Percentiles rank a stretch among this genome's conserved stretches.
These are phyloP conservation scores for Macropus fuliginosus DNA, from an alignment of 2,797 vertebrate species.

Conservation along the genomic window DNA sequence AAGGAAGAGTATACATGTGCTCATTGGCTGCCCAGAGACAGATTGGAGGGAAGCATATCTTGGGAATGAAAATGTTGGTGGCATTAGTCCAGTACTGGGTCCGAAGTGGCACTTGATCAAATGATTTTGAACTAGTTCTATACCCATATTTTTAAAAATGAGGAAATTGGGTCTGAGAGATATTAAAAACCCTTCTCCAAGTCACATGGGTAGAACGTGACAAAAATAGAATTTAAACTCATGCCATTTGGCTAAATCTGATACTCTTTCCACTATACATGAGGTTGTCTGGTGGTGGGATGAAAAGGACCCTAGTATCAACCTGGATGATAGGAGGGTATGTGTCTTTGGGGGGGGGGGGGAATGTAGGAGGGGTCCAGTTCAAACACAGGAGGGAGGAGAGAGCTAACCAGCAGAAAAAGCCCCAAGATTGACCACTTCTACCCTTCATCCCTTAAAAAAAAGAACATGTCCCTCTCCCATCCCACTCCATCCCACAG, in stretches of 20 bases:
- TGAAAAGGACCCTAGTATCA: not conserved
- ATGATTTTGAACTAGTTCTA: not conserved
- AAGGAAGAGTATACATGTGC: not conserved
- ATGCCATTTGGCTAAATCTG: not conserved
- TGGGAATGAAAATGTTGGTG: not conserved
- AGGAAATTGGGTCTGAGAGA: not conserved
- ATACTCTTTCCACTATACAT: not conserved
- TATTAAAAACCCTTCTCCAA: not conserved
- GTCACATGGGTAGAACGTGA: not conserved
- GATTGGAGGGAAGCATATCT: not conserved
- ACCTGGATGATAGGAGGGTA: not conserved
- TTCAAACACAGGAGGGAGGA: not conserved
- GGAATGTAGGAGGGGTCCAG: not conserved
- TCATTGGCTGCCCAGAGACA: not conserved
- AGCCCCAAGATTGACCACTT: not conserved
- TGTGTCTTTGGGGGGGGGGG: not conserved
- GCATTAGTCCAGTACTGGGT: fast-evolving
- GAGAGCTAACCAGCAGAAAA: not conserved
- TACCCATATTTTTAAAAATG: not conserved
- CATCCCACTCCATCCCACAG: not conserved
- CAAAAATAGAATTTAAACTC: not conserved
- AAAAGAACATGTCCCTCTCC: not conserved
- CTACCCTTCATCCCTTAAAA: not conserved
- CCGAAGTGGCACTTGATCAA: not conserved
- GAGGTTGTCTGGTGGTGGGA: not conserved